phyloP scores from a whole-genome alignment of 2,113 vertebrate genomes.

The Sebastes fasciatus region DNA sequence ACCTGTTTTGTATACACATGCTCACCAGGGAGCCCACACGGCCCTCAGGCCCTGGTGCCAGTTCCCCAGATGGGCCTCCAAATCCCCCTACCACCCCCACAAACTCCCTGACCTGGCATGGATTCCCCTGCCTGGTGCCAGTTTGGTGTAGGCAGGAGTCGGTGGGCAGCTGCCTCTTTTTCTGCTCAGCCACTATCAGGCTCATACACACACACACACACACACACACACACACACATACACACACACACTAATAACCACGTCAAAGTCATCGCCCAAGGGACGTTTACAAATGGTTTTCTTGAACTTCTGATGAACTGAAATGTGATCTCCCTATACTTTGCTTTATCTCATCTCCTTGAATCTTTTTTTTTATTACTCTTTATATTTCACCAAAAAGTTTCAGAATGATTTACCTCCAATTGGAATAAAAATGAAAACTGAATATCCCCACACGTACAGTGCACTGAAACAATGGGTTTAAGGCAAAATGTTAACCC shows the following conservation, averaged over 20 bases:
- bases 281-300: constrained; percentile 31
- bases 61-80: constrained; percentile 80
- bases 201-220: constrained; percentile 17
- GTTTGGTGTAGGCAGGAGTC: constrained; percentile 65
- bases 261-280: constrained; percentile 31
- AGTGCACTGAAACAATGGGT: background rate
- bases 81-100: constrained; percentile 52
- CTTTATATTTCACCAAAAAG: background rate
- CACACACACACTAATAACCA: constrained; percentile 17
- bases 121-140: constrained; percentile 67
- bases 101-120: constrained; percentile 76
- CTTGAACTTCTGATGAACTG: constrained; percentile 59
- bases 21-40: constrained; percentile 58
- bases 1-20: constrained; percentile 70
- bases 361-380: background rate
- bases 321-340: constrained; percentile 10
- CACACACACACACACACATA: constrained; percentile 7
- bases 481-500: background rate
- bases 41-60: constrained; percentile 64
- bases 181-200: constrained; percentile 45
- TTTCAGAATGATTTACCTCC: background rate
- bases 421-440: background rate
- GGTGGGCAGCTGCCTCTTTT: constrained; percentile 71
- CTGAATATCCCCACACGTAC: too few species aligned
- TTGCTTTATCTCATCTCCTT: constrained; percentile 4